A percentile compares a stretch with the other conserved stretches of the same genome.
Conservation (phyloP, 1,140 invertebrate genomes). For the Zaprionus ornatus region DNA sequence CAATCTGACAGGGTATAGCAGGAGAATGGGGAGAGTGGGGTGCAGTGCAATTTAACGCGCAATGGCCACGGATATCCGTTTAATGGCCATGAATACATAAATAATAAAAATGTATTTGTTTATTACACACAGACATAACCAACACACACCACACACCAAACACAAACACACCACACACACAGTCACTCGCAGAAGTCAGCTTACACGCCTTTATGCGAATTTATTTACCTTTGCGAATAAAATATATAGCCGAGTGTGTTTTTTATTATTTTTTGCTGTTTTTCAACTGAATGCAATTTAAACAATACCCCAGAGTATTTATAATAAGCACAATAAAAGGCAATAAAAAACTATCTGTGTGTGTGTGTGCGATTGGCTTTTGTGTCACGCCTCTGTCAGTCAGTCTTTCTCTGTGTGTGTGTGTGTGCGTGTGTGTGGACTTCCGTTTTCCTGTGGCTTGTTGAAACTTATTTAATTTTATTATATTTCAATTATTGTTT, state of each 20-base stretch:
- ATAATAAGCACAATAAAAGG: constrained; percentile 72
- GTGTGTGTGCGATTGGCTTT: constrained; percentile 64
- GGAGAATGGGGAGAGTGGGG: not conserved
- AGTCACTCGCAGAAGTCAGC: constrained; percentile 35
- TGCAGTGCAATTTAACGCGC: constrained; percentile 73
- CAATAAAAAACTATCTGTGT: constrained; percentile 60
- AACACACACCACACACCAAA: constrained; percentile 36
- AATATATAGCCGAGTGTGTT: constrained; percentile 56
- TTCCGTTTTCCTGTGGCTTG: constrained; percentile 77
- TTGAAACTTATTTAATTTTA: constrained; percentile 80
- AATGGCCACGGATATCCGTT: constrained; percentile 79
- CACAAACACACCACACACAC: constrained; percentile 19
- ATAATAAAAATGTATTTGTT: constrained; percentile 81
- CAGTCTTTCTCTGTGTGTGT: constrained; percentile 21
- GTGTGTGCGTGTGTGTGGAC: constrained; percentile 34
- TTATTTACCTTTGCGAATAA: constrained; percentile 79
- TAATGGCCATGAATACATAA: constrained; percentile 82
- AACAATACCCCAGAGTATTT: constrained; percentile 74
- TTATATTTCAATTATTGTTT: constrained; percentile 76
- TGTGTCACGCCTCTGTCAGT: constrained; percentile 34
- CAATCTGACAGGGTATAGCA: not conserved
- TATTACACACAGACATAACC: constrained; percentile 61
- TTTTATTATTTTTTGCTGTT: constrained; percentile 25
- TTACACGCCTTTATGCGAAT: constrained; percentile 63
- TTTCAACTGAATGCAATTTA: constrained; percentile 74